Base-by-base conservation (phyloP, 92 coral and sea anemone species). In the Parazoanthus swiftii region DNA sequence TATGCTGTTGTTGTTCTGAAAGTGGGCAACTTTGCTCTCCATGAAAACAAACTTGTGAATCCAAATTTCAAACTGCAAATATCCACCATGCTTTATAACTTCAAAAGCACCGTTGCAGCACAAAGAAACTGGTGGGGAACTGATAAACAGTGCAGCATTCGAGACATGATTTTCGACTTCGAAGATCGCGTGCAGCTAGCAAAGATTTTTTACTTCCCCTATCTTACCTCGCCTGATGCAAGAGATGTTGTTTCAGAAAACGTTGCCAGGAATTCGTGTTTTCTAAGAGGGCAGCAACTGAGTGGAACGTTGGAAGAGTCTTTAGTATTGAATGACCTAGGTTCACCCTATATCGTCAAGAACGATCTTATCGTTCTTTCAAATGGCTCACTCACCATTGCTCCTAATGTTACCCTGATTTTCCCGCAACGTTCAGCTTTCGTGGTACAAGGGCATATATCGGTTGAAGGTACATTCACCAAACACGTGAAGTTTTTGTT, bases 81-180 rank as follows among this genome's bases (percentile, higher is more conserved):
- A 16, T 80, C 91, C 16, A 82, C 95, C 3, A 14, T 77, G 82
- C 81, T 48, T 51, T 43, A 20, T 33, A 80, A 90, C 54, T 67
- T 51, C 35, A 42, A 56, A 71, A 79, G 43, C 3, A 68, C 43
- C 46, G 80, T 92, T 67, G 89, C 90, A 72, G 97, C 92, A 0
- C 88, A 79, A 58, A 58, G 50, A 67, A 94, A 94, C 75, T 94
- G 97, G 97, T 94, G 97, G 97, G 97, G 91, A 26, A 50, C 95
- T 4, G 18, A 36, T 9, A 59, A 92, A 1, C 89, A 85, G 44
- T 90, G 93, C 37, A 59, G 39, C 44, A 89, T 94, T 54, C 43
- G 46, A 18, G 92, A 85, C 70, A 92, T 59, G 59, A 88, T 94
- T 66, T 89, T 92, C 51, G 97, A 94, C 75, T 92, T 90, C 48